Evolutionary conservation across 2,888 invertebrate species (phyloP).

Genomic region (Colostygia pectinataria): DNA sequence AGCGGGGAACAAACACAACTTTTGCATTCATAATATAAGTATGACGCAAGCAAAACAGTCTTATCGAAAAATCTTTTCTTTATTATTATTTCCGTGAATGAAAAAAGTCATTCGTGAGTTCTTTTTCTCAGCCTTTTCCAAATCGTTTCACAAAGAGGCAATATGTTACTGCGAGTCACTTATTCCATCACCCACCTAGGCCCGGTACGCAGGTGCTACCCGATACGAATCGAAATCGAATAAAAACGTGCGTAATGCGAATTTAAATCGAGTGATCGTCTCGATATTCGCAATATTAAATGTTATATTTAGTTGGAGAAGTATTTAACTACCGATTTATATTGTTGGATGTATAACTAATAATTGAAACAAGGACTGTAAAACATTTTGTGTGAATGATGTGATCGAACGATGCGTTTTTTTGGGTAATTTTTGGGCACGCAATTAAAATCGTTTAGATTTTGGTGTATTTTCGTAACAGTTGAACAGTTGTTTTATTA

Average conservation of each 20-base stretch:
- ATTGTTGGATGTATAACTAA: neutral
- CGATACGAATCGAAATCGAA: slow-evolving; percentile 33
- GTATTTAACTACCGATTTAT: neutral
- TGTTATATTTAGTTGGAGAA: neutral
- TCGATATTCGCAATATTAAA: slow-evolving; percentile 8
- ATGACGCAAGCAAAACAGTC: no score
- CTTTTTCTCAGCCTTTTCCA: slow-evolving; percentile 18
- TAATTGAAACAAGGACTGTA: neutral
- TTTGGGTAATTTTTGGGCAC: no score
- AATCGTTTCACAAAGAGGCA: slow-evolving; percentile 23
- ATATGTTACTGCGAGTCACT: slow-evolving; percentile 25
- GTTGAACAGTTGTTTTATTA: no score
- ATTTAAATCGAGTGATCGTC: slow-evolving; percentile 28
- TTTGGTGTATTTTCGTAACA: no score
- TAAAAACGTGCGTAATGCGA: slow-evolving; percentile 32
- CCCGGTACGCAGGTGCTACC: slow-evolving; percentile 32
- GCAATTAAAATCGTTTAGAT: no score
- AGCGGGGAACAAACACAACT: no score
- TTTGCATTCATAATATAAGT: no score
- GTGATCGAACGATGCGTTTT: no score
- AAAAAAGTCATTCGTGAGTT: neutral
- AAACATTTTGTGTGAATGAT: no score
- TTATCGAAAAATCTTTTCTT: no score
- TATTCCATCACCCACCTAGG: slow-evolving; percentile 26
- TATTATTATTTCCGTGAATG: no score